Base-by-base conservation (phyloP, 2,888 invertebrate species). In the Escarpia spicata region DNA sequence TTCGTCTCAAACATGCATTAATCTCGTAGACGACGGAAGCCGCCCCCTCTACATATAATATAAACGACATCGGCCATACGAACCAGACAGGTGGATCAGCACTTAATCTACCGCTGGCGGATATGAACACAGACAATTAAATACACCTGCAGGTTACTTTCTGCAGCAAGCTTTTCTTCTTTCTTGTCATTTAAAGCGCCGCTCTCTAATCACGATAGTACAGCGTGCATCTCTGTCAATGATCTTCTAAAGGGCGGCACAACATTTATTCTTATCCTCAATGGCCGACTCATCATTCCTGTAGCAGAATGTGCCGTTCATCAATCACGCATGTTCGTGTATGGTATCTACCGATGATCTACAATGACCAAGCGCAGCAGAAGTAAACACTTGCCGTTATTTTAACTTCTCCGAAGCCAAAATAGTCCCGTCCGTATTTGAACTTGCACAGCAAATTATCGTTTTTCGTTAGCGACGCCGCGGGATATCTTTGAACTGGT, bases 1-100 rank as follows among this genome's bases (percentile, higher is more conserved):
- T 75, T 75, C 75, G 19, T 75, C 75, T 75, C 19, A 75, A n/a
- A 75, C 75, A 75, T 75, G 75, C 75, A 75, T 75, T 75, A 75
- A 75, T 75, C 75, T 75, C 75, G 75, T 75, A 15, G 19, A 75
- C 75, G n/a, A 75, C 75, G 75, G 75, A 75, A 75, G 19, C 75
- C 75, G 75, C 75, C 26, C 75, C 19, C 19, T 26, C 75, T 19
- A 52, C 9, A 75, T 26, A 75, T 15, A 52, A 75, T 26, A 75
- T 15, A 75, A 75, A 75, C 75, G 26, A 26, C 75, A 4, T 15
- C 75, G 75, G 19, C 19, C 75, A 19, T 26, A n/a, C 75, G 26
- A 75, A 9, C 52, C 9, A 12, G 9, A 52, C 52, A 52, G 52
- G 75, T 75, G 75, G 19, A n/a, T 75, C 75, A 26, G 26, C 52